Base-by-base conservation (phyloP, 1,140 invertebrate species). In the Aphidius gifuensis region DNA sequence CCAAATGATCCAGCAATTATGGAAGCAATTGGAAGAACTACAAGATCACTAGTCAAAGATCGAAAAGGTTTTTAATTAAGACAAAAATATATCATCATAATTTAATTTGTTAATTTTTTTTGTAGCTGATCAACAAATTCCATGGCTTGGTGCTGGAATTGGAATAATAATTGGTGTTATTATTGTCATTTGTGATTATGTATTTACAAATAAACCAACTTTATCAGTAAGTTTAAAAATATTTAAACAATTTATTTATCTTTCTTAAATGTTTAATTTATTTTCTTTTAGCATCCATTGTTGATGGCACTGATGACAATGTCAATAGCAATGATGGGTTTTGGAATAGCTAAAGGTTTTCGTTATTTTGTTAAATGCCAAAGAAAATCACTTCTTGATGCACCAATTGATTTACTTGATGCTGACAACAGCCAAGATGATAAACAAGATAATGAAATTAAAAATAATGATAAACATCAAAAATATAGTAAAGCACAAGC, bases 141-240 rank as follows among this genome's bases (percentile, higher is more conserved):
- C 90, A 8, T 90, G 89, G 88, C 76, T 91, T 21, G 89, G 88
- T 65, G 86, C 88, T 67, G 89, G 86, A 32, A 76, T 90, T 67
- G 91, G 91, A 50, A 83, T 91, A 47, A 84, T 90, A 60, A 70
- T 90, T 44, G 90, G 90, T 54, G 86, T 91, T 59, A 74, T 83
- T 50, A 83, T 92, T 57, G 88, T 91, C 54, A 83, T 91, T 60
- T 83, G 85, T 61, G 90, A 92, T 75, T 87, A 86, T 67, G 82
- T 85, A 53, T 80, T 88, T 60, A 86, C 88, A 60, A 76, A 84
- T 61, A 86, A 85, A 74, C 88, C 89, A 40, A 86, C 87, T 60
- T 74, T 89, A 67, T 83, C 81, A 66, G 89, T 91, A 83, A 84
- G 82, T 43, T 43, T 9, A 21, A 42, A 42, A 11, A 39, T 43